These are phyloP conservation scores for Eulemur coronatus DNA, from an alignment of 2,797 vertebrate genomes.

Conservation along the genomic window DNA sequence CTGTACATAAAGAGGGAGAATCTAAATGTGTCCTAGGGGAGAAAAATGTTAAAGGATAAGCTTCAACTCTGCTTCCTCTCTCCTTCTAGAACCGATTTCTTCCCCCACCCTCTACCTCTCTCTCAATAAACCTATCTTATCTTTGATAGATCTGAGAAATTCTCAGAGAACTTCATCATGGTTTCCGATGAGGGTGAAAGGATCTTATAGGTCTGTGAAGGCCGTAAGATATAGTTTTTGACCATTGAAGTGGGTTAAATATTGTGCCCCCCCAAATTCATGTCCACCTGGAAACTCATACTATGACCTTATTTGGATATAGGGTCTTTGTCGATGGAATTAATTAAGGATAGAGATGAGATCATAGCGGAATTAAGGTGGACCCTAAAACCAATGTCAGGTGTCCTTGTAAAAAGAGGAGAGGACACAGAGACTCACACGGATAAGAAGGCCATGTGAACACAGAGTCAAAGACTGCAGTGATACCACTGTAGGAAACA, in stretches of 20 bases:
- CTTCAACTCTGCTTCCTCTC: neutral
- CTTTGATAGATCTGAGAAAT: neutral
- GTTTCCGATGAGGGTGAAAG: neutral
- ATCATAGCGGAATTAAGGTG: neutral
- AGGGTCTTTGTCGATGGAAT: neutral
- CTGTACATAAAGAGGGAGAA: neutral
- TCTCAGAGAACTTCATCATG: neutral
- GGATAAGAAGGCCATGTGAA: neutral
- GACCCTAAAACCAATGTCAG: neutral
- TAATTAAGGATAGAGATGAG: neutral
- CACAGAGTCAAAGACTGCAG: neutral
- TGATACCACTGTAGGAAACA: neutral
- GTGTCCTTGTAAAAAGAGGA: neutral
- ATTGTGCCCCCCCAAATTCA: neutral
- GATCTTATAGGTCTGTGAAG: neutral
- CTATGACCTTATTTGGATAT: neutral
- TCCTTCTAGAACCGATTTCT: neutral
- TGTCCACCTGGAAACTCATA: neutral
- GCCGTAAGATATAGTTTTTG: neutral
- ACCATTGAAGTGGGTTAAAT: neutral
- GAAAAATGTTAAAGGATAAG: neutral
- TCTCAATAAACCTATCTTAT: neutral
- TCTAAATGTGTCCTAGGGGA: neutral
- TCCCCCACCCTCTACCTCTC: no score
- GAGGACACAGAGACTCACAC: neutral